Conservation (phyloP, 2,797 vertebrate genomes). For the Squalus acanthias region DNA sequence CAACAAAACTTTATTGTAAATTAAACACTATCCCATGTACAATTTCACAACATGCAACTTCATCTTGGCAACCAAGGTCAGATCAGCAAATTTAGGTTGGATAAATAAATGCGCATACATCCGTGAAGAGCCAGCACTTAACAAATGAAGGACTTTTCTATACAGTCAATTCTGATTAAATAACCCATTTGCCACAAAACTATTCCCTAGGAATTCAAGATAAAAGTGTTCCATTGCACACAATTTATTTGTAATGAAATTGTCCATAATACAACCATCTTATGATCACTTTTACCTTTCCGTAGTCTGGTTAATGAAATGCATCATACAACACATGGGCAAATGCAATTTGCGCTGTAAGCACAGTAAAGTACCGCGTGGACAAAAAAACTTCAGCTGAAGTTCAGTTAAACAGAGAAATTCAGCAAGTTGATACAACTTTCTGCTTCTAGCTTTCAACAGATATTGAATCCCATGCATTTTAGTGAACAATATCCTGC, state of each 20-base stretch:
- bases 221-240: conserved; percentile 19
- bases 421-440: conserved; percentile 35
- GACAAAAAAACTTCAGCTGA: conserved; percentile 33
- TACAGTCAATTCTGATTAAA: conserved; percentile 14
- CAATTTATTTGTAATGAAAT: conserved; percentile 33
- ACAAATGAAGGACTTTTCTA: conserved; percentile 11
- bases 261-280: background rate
- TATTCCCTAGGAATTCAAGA: conserved; percentile 17
- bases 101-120: background rate
- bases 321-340: conserved; percentile 3
- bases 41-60: conserved; percentile 18
- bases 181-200: conserved; percentile 27
- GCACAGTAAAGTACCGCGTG: background rate
- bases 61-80: conserved; percentile 15
- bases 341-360: background rate
- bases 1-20: conserved; percentile 35
- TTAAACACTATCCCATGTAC: conserved; percentile 29
- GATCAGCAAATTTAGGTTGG: background rate
- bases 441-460: conserved; percentile 13
- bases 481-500: conserved; percentile 24
- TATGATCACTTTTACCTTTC: conserved; percentile 30
- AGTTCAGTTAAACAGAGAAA: conserved; percentile 34
- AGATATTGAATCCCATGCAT: conserved; percentile 34
- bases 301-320: conserved; percentile 20
- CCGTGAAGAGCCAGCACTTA: background rate